Conservation (phyloP, 2,797 vertebrate species). For the Chlorospingus semifuscus region DNA sequence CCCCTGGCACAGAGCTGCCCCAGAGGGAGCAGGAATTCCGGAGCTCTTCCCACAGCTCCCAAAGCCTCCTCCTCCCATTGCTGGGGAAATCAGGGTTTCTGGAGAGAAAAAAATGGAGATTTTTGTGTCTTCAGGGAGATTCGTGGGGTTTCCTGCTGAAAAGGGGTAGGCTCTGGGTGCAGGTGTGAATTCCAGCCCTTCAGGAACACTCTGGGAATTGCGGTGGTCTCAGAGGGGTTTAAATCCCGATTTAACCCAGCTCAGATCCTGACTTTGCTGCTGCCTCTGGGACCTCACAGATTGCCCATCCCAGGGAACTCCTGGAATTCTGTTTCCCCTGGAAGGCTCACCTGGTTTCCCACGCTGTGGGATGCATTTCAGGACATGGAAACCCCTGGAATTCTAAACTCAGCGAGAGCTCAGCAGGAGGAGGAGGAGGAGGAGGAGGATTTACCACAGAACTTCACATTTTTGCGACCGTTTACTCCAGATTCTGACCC, state of each 20-base stretch:
- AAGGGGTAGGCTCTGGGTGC: background rate
- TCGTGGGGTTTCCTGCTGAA: too few species aligned
- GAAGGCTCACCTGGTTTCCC: background rate
- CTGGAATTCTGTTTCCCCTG: background rate
- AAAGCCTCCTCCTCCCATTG: fast-evolving
- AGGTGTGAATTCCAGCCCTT: fast-evolving
- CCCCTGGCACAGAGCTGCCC: background rate
- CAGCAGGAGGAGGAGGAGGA: background rate
- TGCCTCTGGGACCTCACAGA: background rate
- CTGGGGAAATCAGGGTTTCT: background rate
- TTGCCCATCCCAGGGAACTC: background rate
- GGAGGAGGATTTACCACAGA: background rate
- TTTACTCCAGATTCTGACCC: background rate
- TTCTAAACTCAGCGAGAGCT: fast-evolving
- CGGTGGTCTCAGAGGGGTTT: background rate
- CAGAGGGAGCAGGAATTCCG: background rate
- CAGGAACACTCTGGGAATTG: fast-evolving
- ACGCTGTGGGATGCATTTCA: background rate
- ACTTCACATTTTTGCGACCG: fast-evolving
- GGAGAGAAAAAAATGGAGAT: fast-evolving
- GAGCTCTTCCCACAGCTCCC: background rate
- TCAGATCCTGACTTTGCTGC: background rate
- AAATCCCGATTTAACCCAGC: fast-evolving
- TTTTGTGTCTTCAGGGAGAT: background rate
- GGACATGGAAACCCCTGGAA: background rate